A percentile compares a stretch with the other conserved stretches of the same genome.
These are phyloP conservation scores for Amphipoea lucens DNA, from an alignment of 2,888 invertebrate genomes.

Conservation along the genomic window DNA sequence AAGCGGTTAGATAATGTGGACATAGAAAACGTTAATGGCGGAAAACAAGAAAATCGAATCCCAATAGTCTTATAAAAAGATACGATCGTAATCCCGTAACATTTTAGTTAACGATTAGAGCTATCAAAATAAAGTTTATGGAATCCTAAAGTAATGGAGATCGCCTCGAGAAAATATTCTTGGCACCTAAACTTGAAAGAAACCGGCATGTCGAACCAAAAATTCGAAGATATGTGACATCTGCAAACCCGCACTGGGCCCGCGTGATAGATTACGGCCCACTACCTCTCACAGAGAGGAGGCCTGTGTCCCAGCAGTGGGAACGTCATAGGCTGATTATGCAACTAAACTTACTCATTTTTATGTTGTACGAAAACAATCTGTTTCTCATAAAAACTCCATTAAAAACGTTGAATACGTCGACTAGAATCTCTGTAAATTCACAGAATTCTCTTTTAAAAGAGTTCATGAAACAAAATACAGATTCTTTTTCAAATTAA, in stretches of 20 bases:
- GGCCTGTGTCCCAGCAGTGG: not conserved
- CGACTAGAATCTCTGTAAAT: not conserved
- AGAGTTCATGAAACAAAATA: slow-evolving; percentile 34
- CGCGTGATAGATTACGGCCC: not conserved
- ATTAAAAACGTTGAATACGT: not conserved
- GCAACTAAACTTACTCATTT: not conserved
- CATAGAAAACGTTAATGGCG: slow-evolving; percentile 18
- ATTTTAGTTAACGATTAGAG: slow-evolving; percentile 43
- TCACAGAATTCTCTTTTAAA: slow-evolving; percentile 3
- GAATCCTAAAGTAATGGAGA: slow-evolving; percentile 15
- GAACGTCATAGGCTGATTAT: not conserved
- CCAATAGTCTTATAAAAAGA: slow-evolving; percentile 46
- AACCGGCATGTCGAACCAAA: too few species aligned
- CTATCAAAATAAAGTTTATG: slow-evolving; percentile 37
- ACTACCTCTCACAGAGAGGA: not conserved
- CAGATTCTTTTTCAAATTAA: slow-evolving; percentile 34
- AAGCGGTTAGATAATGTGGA: slow-evolving; percentile 31
- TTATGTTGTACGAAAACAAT: not conserved
- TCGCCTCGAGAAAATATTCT: not conserved
- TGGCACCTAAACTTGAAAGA: not conserved
- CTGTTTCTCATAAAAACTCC: not conserved
- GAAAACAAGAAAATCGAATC: slow-evolving; percentile 43
- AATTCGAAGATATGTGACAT: not conserved
- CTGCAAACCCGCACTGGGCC: not conserved
- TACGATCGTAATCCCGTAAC: slow-evolving; percentile 29